Evolutionary conservation across 2,113 vertebrate species (phyloP).

Genomic region (Tetrao urogallus): DNA sequence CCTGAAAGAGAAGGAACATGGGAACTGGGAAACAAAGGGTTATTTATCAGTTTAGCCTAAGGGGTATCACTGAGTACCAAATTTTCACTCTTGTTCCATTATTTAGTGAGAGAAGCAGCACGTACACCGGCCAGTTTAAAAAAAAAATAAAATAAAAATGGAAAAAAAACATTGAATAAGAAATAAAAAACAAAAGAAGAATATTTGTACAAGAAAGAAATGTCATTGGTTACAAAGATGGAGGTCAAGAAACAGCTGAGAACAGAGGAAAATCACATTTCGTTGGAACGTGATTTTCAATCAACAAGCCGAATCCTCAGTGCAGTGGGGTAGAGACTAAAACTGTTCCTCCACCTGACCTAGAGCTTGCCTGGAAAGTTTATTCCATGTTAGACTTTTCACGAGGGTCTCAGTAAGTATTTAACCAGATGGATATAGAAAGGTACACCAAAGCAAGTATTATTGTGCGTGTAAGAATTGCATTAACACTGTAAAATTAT

Average conservation of each 20-base stretch:
- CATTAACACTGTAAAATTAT: background rate
- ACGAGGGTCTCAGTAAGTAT: background rate
- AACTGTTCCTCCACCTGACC: background rate
- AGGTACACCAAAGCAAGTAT: background rate
- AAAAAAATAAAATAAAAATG: background rate
- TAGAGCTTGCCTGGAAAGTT: background rate
- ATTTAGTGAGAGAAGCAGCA: background rate
- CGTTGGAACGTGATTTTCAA: background rate
- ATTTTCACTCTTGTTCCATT: background rate
- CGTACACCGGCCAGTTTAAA: background rate
- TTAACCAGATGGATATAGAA: background rate
- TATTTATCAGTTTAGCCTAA: background rate
- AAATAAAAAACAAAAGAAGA: background rate
- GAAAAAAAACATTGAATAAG: background rate
- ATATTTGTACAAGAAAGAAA: background rate
- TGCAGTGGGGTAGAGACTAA: background rate
- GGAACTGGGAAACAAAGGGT: background rate
- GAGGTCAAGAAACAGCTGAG: background rate
- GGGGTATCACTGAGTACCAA: background rate
- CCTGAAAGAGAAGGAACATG: background rate
- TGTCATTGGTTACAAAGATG: background rate
- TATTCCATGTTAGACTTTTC: background rate
- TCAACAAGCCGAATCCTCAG: background rate
- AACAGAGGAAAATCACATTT: background rate
- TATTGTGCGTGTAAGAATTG: background rate